Percentiles rank a stretch among this genome's conserved stretches.
Conservation (phyloP, 2,888 invertebrate genomes). For the Heliconius aoede region DNA sequence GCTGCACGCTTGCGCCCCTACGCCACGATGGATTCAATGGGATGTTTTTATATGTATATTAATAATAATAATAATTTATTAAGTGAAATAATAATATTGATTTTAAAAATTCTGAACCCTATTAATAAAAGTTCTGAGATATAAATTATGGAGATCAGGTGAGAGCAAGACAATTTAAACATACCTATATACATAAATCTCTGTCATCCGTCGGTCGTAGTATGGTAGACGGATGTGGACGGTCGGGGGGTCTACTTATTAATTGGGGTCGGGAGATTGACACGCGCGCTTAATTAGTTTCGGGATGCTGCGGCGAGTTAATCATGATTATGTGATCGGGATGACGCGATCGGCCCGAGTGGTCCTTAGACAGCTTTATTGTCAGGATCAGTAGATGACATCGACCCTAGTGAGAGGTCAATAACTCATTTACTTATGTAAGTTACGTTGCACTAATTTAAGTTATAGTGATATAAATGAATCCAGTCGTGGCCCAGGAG, state of each 20-base stretch:
- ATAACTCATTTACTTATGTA: neutral
- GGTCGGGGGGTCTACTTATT: constrained; percentile 29
- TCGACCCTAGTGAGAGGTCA: neutral
- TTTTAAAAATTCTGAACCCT: too few relatives aligned
- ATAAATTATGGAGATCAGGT: neutral
- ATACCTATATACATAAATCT: neutral
- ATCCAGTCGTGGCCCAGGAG: too few relatives aligned
- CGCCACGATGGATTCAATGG: too few relatives aligned
- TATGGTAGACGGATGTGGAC: neutral
- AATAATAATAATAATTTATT: too few relatives aligned
- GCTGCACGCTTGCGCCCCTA: too few relatives aligned
- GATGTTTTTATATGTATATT: too few relatives aligned
- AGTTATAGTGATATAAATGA: too few relatives aligned
- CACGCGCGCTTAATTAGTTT: constrained; percentile 42
- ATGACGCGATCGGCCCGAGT: constrained; percentile 32
- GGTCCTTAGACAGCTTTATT: constrained; percentile 28
- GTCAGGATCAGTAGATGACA: neutral
- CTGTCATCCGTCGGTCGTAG: neutral
- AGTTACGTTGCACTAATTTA: neutral
- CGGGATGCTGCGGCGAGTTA: constrained; percentile 39
- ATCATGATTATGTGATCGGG: constrained; percentile 38
- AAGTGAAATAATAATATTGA: too few relatives aligned
- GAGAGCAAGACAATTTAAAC: neutral
- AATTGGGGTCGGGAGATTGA: constrained; percentile 44
- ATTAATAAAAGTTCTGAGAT: neutral